Conservation (phyloP, 2,888 invertebrate species). For the Linyphia triangularis region DNA sequence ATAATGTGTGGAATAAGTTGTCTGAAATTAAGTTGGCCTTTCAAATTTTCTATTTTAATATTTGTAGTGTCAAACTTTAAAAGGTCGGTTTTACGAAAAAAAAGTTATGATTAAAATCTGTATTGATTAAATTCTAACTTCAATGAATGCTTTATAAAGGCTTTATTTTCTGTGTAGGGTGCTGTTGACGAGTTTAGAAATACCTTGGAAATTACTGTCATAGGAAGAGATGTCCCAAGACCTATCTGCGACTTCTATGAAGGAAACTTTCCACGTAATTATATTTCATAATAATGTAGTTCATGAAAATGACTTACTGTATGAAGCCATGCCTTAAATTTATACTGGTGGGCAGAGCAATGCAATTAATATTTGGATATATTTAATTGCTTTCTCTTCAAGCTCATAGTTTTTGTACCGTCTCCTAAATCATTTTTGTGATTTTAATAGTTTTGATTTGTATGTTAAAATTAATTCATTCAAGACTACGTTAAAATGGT, state of each 20-base stretch:
- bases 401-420: too few species aligned
- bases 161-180: background rate
- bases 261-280: conserved; percentile 70
- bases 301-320: too few species aligned
- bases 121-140: background rate
- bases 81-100: background rate
- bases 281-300: background rate
- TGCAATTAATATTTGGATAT: too few species aligned
- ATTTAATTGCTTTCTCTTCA: too few species aligned
- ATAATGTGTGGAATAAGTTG: background rate
- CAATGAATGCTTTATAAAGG: background rate
- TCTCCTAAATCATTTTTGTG: too few species aligned
- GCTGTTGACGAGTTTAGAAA: conserved; percentile 23
- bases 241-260: conserved; percentile 62
- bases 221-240: conserved; percentile 48
- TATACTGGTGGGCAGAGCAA: too few species aligned
- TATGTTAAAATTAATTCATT: too few species aligned
- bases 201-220: conserved; percentile 40
- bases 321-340: too few species aligned
- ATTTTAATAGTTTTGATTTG: too few species aligned
- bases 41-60: too few species aligned
- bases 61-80: background rate
- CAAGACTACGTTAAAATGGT: too few species aligned
- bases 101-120: background rate
- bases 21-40: too few species aligned